Evolutionary conservation across 2,888 invertebrate species (phyloP).

Genomic region (Drosophila kuntzei): DNA sequence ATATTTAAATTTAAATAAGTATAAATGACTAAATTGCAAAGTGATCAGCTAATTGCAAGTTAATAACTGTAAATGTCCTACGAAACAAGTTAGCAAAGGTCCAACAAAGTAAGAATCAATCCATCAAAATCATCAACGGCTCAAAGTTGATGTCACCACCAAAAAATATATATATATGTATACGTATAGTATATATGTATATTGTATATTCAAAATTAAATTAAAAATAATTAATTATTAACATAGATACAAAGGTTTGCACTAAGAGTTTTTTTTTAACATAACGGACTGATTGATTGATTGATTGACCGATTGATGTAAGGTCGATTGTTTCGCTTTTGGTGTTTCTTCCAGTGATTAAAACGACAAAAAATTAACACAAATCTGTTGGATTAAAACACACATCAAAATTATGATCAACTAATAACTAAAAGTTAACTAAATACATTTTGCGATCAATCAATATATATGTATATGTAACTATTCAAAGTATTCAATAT

Average conservation of each 20-base stretch:
- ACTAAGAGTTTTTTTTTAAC: not conserved
- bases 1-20: slow-evolving; percentile 39
- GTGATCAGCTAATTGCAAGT: slow-evolving; percentile 59
- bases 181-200: slow-evolving; percentile 6
- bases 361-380: slow-evolving; percentile 26
- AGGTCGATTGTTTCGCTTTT: slow-evolving; percentile 32
- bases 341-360: slow-evolving; percentile 8
- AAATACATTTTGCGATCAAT: slow-evolving; percentile 49
- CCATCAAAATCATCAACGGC: slow-evolving; percentile 50
- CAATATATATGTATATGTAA: slow-evolving; percentile 16
- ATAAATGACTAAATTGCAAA: slow-evolving; percentile 50
- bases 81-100: slow-evolving; percentile 79
- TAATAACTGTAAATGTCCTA: slow-evolving; percentile 72
- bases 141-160: slow-evolving; percentile 47
- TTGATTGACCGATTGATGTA: slow-evolving; percentile 38
- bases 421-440: slow-evolving; percentile 50
- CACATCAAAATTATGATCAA: slow-evolving; percentile 42
- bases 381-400: slow-evolving; percentile 49
- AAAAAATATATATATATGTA: slow-evolving; percentile 41
- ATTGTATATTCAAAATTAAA: slow-evolving; percentile 13
- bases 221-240: slow-evolving; percentile 9
- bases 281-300: slow-evolving; percentile 7
- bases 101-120: slow-evolving; percentile 71
- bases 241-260: slow-evolving; percentile 40
- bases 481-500: slow-evolving; percentile 4